phyloP scores from a whole-genome alignment of 1,140 invertebrate genomes.

The Solenopsis fugax region DNA sequence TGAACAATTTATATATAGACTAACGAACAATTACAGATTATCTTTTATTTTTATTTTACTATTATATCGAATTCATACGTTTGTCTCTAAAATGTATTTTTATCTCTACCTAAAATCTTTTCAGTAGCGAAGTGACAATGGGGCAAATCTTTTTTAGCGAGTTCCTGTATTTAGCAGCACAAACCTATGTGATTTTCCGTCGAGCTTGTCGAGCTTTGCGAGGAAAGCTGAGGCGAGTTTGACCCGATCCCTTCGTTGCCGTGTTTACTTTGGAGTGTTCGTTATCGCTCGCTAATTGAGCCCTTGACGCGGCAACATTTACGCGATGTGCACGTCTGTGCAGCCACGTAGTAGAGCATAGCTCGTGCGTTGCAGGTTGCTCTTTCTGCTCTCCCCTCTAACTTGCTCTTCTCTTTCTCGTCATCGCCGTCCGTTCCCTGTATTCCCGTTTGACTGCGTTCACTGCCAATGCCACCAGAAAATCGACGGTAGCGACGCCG shows the following conservation, averaged over 20 bases:
- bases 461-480: constrained; percentile 67
- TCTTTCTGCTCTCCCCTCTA: constrained; percentile 11
- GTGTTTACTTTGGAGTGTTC: constrained; percentile 78
- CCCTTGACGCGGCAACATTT: constrained; percentile 77
- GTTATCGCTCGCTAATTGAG: constrained; percentile 79
- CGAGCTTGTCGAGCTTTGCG: constrained; percentile 28
- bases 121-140: neutral
- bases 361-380: constrained; percentile 42
- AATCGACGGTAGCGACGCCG: constrained; percentile 48
- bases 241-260: constrained; percentile 57
- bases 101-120: neutral
- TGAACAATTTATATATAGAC: neutral
- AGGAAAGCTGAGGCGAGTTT: constrained; percentile 37
- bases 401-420: neutral
- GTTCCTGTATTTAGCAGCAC: constrained; percentile 16
- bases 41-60: neutral
- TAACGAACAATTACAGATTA: neutral
- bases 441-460: constrained; percentile 45
- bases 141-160: constrained; percentile 38
- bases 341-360: constrained; percentile 11
- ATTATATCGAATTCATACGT: neutral
- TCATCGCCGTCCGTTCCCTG: constrained; percentile 24
- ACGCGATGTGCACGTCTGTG: constrained; percentile 55
- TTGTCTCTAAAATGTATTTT: neutral
- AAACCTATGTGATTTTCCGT: constrained; percentile 66